Base-by-base conservation (phyloP, 2,888 invertebrate genomes). In the Ophion costatus region DNA sequence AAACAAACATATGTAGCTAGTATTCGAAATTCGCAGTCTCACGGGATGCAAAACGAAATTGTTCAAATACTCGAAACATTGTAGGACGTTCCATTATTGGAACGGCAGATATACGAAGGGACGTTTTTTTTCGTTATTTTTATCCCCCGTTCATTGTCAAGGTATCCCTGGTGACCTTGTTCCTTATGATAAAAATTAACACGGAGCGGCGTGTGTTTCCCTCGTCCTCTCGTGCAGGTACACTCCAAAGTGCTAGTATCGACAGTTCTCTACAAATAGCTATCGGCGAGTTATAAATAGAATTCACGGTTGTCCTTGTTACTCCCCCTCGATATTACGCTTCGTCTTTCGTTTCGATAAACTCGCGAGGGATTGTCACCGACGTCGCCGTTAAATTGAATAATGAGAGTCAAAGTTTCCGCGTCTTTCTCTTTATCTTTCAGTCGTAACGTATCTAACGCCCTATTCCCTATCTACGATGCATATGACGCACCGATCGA, bases 231-330 rank as follows among this genome's bases (percentile, higher is more conserved):
- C 77, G 29, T 61, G 33, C 77, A 84, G 77, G 80, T 74, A 75
- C 56, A 61, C 61, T 64, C 64, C 67, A 57, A 56, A 67, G 38
- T 77, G 67, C 10, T 24, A 66, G 59, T 82, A 84, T 84, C 84
- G 84, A 84, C 81, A 74, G 78, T 75, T 67, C 73, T 71, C 84
- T 78, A 79, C 78, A 84, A 84, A 84, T 84, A 84, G 81, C 73
- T 84, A 82, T 79, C 82, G 84, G 59, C 56, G 38, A 29, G 70
- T 51, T 84, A 78, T 81, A 84, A 84, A 84, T 84, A 84, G 77
- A 70, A 76, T 84, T 75, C 74, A 20, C 56, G 70, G 70, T 70
- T 75, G 81, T 84, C 84, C 74, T 64, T 70, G 70, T 74, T 63
- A 69, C 56, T 45, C 51, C 29, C 64, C 77, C 38, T 67, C 71